A percentile compares a stretch with the other conserved stretches of the same genome.
Conservation (phyloP, 2,888 invertebrate species). For the Priocnemis perturbator region DNA sequence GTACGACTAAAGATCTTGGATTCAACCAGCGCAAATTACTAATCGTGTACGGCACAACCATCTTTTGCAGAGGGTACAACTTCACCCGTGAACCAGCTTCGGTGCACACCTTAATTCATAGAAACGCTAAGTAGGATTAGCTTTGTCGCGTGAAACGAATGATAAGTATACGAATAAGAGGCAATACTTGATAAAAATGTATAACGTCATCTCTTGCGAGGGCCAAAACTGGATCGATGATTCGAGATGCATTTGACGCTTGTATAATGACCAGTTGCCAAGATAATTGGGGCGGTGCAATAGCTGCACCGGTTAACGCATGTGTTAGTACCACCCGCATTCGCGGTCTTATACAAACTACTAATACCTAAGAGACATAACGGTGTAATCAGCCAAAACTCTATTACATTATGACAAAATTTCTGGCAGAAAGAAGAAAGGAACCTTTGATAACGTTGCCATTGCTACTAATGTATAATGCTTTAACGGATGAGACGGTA, state of each 20-base stretch:
- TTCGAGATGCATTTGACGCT: slow-evolving; percentile 80
- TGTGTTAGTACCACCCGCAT: slow-evolving; percentile 88
- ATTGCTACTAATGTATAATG: slow-evolving; percentile 90
- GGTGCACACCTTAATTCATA: slow-evolving; percentile 74
- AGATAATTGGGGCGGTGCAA: slow-evolving; percentile 91
- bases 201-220: slow-evolving; percentile 90
- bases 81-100: slow-evolving; percentile 78
- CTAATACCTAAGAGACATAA: slow-evolving; percentile 78
- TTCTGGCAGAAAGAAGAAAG: slow-evolving; percentile 66
- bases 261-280: slow-evolving; percentile 95
- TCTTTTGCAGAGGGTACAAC: slow-evolving; percentile 82
- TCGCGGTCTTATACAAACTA: slow-evolving; percentile 86
- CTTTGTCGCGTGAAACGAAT: neutral
- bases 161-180: slow-evolving; percentile 41
- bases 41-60: slow-evolving; percentile 83
- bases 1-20: slow-evolving; percentile 86
- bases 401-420: too few species aligned
- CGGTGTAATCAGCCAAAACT: too few species aligned
- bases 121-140: neutral
- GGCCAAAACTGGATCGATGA: slow-evolving; percentile 90
- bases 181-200: slow-evolving; percentile 87
- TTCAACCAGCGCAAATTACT: slow-evolving; percentile 89
- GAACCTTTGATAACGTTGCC: slow-evolving; percentile 93
- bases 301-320: slow-evolving; percentile 82
- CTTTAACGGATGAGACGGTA: slow-evolving; percentile 82